These are phyloP conservation scores for Zapus hudsonius DNA, from an alignment of 2,113 vertebrate species.

Conservation along the genomic window DNA sequence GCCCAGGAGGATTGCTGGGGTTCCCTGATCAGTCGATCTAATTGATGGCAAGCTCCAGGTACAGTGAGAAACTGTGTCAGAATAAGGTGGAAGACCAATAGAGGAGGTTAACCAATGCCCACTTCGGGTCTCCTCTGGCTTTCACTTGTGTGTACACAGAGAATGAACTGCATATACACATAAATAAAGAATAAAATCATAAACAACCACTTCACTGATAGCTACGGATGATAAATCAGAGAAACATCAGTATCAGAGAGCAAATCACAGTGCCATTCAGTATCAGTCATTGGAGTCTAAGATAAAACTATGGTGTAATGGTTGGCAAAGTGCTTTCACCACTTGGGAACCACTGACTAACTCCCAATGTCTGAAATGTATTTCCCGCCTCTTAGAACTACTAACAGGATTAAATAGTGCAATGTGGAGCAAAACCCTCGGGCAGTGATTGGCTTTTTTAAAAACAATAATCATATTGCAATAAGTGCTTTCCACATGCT, in stretches of 20 bases:
- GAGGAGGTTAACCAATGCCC: no score
- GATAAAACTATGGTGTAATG: background rate
- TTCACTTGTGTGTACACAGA: no score
- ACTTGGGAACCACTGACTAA: background rate
- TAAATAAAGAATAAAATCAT: no score
- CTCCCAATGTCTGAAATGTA: background rate
- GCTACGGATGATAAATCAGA: background rate
- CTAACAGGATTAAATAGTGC: background rate
- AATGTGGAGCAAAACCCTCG: background rate
- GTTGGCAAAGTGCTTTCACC: background rate
- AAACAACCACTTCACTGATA: background rate
- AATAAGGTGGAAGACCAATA: no score
- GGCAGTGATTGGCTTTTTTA: background rate
- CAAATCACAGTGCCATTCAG: background rate
- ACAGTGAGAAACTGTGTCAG: no score
- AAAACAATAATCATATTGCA: background rate
- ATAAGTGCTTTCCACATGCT: background rate
- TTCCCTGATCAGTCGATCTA: no score
- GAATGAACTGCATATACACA: no score
- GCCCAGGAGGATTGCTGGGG: no score
- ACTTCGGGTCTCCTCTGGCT: no score
- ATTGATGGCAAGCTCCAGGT: no score
- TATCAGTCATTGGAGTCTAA: accelerated
- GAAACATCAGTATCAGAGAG: background rate
- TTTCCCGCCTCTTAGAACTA: background rate